phyloP scores from a whole-genome alignment of 2,797 vertebrate species.

The Argyrosomus regius region DNA sequence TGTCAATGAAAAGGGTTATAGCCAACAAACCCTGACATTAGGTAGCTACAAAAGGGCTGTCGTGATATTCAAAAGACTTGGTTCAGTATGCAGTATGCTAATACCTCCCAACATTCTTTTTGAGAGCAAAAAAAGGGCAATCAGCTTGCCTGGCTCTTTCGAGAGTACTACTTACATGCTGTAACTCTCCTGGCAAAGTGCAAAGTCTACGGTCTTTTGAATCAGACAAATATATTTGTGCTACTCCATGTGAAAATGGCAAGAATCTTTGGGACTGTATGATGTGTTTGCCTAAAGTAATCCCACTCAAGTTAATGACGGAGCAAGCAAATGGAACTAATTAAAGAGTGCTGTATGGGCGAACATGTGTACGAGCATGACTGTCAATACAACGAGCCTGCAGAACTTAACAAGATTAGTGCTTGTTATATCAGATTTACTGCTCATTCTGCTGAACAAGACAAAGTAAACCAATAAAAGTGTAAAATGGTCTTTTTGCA shows the following conservation, averaged over 20 bases:
- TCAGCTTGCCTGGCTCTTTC: too few species aligned
- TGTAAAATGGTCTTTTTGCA: constrained; percentile 29
- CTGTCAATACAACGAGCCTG: neutral
- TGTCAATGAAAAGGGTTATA: neutral
- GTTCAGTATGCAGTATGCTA: neutral
- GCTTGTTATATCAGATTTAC: constrained; percentile 31
- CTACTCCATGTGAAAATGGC: neutral
- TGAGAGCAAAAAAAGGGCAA: too few species aligned
- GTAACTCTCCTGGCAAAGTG: neutral
- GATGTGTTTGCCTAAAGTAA: neutral
- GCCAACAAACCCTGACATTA: neutral
- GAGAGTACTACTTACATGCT: too few species aligned
- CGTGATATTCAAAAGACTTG: too few species aligned
- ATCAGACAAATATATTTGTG: neutral
- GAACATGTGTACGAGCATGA: neutral
- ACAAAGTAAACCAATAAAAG: constrained; percentile 62
- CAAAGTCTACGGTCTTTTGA: neutral
- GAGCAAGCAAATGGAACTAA: constrained; percentile 13
- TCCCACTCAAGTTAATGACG: neutral
- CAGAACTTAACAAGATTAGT: neutral
- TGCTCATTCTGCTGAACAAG: constrained; percentile 20
- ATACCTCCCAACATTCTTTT: too few species aligned
- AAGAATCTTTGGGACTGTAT: neutral
- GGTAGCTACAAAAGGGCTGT: neutral
- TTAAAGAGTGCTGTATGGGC: neutral